These are phyloP conservation scores for Epinephelus awoara DNA, from an alignment of 2,797 vertebrate genomes.

Conservation along the genomic window DNA sequence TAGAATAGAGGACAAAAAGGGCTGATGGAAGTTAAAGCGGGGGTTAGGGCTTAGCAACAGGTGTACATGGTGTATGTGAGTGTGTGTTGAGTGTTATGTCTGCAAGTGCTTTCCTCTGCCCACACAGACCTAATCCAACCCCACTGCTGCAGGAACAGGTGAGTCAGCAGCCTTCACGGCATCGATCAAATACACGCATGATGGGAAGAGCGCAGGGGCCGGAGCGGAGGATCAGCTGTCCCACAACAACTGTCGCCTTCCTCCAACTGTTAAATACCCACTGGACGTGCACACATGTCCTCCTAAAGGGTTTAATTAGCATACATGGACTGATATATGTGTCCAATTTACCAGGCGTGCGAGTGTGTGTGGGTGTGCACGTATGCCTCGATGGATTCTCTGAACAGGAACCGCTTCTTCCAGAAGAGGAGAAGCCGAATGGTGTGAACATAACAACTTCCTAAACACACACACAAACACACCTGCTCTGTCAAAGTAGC, in stretches of 20 bases:
- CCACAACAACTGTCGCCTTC: conserved; percentile 42
- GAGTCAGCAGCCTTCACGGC: conserved; percentile 52
- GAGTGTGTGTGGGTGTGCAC: not conserved
- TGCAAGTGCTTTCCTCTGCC: conserved; percentile 25
- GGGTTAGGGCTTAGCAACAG: conserved; percentile 4
- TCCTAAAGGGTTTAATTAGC: conserved; percentile 47
- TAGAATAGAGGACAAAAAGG: not conserved
- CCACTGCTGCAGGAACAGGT: conserved; percentile 55
- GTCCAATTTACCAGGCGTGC: conserved; percentile 26
- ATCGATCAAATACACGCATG: conserved; percentile 41
- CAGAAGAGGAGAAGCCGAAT: conserved; percentile 60
- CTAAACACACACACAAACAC: conserved; percentile 60
- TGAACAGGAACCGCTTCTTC: conserved; percentile 65
- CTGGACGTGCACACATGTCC: conserved; percentile 27
- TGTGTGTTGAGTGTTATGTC: conserved; percentile 36
- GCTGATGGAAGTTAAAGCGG: conserved; percentile 9
- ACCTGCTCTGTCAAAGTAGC: conserved; percentile 55
- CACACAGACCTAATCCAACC: conserved; percentile 33
- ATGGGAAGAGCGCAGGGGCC: conserved; percentile 27
- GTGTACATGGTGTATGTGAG: conserved; percentile 20
- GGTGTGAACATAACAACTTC: conserved; percentile 82
- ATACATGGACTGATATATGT: conserved; percentile 22
- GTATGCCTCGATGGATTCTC: conserved; percentile 39
- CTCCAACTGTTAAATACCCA: conserved; percentile 45
- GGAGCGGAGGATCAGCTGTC: conserved; percentile 51